Percentiles rank a stretch among this genome's conserved stretches.
These are phyloP conservation scores for Drosophila miranda DNA, from an alignment of 1,140 invertebrate genomes.

Conservation along the genomic window DNA sequence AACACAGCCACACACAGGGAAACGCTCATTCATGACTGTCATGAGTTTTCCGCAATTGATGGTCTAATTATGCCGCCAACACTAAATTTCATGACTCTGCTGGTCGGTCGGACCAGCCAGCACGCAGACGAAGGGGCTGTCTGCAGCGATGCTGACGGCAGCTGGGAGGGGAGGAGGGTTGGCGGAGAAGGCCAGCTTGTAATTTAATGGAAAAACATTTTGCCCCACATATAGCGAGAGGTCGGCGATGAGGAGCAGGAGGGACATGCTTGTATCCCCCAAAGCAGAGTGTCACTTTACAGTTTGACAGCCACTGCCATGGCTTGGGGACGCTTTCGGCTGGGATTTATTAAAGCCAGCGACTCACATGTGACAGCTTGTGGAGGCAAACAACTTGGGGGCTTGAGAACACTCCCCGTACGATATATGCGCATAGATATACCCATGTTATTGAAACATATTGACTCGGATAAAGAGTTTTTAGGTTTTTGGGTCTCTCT, in stretches of 20 bases:
- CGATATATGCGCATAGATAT: too few species aligned
- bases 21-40: slow-evolving; percentile 76
- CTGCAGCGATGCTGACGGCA: slow-evolving; percentile 3
- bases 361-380: slow-evolving; percentile 10
- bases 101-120: slow-evolving; percentile 36
- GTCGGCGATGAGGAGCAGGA: slow-evolving; percentile 3
- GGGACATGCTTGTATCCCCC: not conserved
- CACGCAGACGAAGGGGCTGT: slow-evolving; percentile 33
- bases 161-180: not conserved
- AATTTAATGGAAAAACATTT: slow-evolving; percentile 76
- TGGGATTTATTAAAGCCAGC: slow-evolving; percentile 30
- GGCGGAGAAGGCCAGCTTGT: slow-evolving; percentile 28
- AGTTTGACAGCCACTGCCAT: slow-evolving; percentile 42
- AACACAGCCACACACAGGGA: slow-evolving; percentile 6
- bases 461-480: too few species aligned
- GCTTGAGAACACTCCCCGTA: not conserved
- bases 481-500: too few species aligned
- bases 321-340: slow-evolving; percentile 28
- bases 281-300: slow-evolving; percentile 42
- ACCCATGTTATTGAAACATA: too few species aligned
- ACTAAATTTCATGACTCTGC: slow-evolving; percentile 78
- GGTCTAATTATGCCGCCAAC: slow-evolving; percentile 82
- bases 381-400: not conserved
- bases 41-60: slow-evolving; percentile 82
- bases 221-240: slow-evolving; percentile 29